Base-by-base conservation (phyloP, 2,888 invertebrate species). In the Drosophila neonasuta region DNA sequence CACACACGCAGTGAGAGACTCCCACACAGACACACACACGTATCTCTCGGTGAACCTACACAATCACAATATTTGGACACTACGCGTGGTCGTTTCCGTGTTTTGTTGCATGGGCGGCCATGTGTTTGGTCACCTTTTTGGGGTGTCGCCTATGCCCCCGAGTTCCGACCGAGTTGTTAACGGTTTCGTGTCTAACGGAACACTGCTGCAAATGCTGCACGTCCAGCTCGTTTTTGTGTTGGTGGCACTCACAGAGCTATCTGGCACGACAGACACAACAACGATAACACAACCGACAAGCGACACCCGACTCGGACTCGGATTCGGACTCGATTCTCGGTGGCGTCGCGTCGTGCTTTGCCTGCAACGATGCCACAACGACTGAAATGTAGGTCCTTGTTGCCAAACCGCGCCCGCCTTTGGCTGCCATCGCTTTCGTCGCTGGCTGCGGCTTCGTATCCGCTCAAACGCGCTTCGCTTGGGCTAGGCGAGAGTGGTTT, bases 321-420 rank as follows among this genome's bases (percentile, higher is more conserved):
- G 32, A 32, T 3, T 32, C 32, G 32, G 48, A 62, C 58, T 42
- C 63, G 64, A 63, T 20, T 5, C 24, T 24, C 24, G 24, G 24
- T 24, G 24, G 15, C 2, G 13, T 30, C 45, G 30, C n/a, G 3
- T 11, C 57, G 30, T 36, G 54, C n/a, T n/a, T 24, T 30, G 62
- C 13, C 50, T 39, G 57, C 44, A 50, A 65, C 79, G 68, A 71
- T 48, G 46, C 34, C 44, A 48, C 55, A 44, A 79, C 80, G 76
- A 85, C 65, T 59, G 62, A 85, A 85, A 85, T 85, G 84, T 85
- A 85, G 84, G 84, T 85, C 84, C 80, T 71, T 85, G 71, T 80
- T 79, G 74, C 82, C 86, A 71, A 82, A 67, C 84, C 87, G 84
- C 84, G 84, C 76, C 74, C 86, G 75, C 68, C 65, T 61, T 24